Conservation (phyloP, 2,888 invertebrate genomes). For the Dynastes grantii region DNA sequence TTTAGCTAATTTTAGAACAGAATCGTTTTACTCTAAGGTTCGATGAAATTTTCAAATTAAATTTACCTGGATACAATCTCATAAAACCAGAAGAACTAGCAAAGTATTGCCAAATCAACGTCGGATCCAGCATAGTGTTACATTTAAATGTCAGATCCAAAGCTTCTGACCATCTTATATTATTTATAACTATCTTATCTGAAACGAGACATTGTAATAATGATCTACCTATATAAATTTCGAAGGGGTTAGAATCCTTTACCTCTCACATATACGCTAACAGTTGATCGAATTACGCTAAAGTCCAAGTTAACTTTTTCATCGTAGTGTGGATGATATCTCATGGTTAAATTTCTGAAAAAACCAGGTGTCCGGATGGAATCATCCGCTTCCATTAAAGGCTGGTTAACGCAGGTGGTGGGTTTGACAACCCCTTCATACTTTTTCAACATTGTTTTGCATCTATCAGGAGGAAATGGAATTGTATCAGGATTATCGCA, state of each 20-base stretch:
- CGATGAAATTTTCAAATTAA: background rate
- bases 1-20: too few species aligned
- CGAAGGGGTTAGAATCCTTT: constrained; percentile 50
- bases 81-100: constrained; percentile 97
- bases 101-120: constrained; percentile 97
- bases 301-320: constrained; percentile 82
- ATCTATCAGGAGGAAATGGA: background rate
- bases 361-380: constrained; percentile 69
- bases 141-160: constrained; percentile 91
- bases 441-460: constrained; percentile 74
- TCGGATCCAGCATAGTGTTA: constrained; percentile 89
- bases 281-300: constrained; percentile 93
- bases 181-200: constrained; percentile 89
- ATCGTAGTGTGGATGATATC: constrained; percentile 82
- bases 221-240: too few species aligned
- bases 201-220: constrained; percentile 53
- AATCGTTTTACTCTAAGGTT: too few species aligned
- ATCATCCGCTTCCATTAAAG: constrained; percentile 19
- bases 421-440: background rate
- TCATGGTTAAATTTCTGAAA: constrained; percentile 73
- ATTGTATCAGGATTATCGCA: constrained; percentile 45
- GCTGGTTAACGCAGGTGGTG: constrained; percentile 7
- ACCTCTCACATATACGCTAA: constrained; percentile 93
- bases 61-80: constrained; percentile 92
- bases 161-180: constrained; percentile 95